phyloP scores from a whole-genome alignment of 2,797 vertebrate species.

The Orientallactaga sibirica region DNA sequence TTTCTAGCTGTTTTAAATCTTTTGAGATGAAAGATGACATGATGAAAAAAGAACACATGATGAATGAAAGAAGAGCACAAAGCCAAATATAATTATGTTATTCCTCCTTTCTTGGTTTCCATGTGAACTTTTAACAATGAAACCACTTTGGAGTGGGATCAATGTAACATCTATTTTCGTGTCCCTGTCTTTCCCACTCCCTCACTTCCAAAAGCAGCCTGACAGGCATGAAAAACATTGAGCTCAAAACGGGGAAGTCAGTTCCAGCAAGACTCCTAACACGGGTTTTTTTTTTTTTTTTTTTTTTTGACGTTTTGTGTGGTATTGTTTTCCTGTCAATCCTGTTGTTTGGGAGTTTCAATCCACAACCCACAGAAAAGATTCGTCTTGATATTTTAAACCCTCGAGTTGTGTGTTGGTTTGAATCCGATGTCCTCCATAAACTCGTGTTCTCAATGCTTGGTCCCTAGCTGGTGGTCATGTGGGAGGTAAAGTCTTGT shows the following conservation, averaged over 20 bases:
- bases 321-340: constrained; percentile 61
- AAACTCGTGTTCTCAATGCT: too few relatives aligned
- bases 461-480: too few relatives aligned
- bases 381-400: constrained; percentile 78
- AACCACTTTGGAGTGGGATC: not conserved
- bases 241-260: not conserved
- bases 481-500: too few relatives aligned
- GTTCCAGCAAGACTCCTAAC: not conserved
- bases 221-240: not conserved
- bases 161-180: not conserved
- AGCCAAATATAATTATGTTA: not conserved
- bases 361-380: constrained; percentile 49
- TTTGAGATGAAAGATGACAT: not conserved
- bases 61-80: not conserved
- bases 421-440: too few relatives aligned
- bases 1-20: not conserved
- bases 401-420: constrained; percentile 62
- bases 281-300: not conserved
- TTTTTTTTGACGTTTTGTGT: not conserved
- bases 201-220: not conserved
- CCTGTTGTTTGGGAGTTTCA: constrained; percentile 67
- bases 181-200: not conserved
- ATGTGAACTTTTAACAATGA: not conserved
- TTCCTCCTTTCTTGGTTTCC: not conserved
- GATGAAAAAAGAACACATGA: not conserved